Percentiles rank a stretch among this genome's conserved stretches.
Conservation (phyloP, 2,888 invertebrate species). For the Plagodis pulveraria region DNA sequence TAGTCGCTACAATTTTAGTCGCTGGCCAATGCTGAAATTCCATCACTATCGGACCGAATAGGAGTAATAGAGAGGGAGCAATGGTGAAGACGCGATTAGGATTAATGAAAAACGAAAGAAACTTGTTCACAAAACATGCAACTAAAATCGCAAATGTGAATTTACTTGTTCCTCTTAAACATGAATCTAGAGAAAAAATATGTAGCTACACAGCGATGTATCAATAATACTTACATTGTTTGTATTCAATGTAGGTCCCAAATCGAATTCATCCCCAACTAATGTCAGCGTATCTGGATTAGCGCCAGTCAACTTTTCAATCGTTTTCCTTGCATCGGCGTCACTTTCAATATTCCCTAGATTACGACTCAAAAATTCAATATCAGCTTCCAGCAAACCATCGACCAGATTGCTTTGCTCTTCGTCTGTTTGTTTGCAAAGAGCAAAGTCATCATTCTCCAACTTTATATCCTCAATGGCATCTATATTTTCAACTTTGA, state of each 20-base stretch:
- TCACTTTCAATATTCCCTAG: slow-evolving; percentile 81
- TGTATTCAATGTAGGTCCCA: slow-evolving; percentile 75
- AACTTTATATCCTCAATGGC: slow-evolving; percentile 76
- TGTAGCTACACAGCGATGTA: too few relatives aligned
- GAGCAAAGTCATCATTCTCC: slow-evolving; percentile 70
- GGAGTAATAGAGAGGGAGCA: too few relatives aligned
- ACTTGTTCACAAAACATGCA: too few relatives aligned
- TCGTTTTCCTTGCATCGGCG: slow-evolving; percentile 80
- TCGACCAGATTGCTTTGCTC: slow-evolving; percentile 73
- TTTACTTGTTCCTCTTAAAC: too few relatives aligned
- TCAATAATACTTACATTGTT: slow-evolving; percentile 62
- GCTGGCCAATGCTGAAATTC: too few relatives aligned
- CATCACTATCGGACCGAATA: too few relatives aligned
- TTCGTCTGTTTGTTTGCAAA: slow-evolving; percentile 71
- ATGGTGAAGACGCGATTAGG: too few relatives aligned
- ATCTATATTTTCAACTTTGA: slow-evolving; percentile 74
- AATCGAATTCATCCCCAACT: slow-evolving; percentile 79
- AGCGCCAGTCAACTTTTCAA: slow-evolving; percentile 78
- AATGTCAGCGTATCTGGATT: slow-evolving; percentile 77
- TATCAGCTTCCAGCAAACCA: slow-evolving; percentile 77
- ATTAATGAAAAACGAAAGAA: too few relatives aligned
- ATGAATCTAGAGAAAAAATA: too few relatives aligned
- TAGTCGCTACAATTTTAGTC: too few relatives aligned
- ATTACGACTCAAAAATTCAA: slow-evolving; percentile 79
- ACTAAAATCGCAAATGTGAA: too few relatives aligned